phyloP scores from a whole-genome alignment of 1,140 invertebrate genomes.

The Luehdorfia chinensis region DNA sequence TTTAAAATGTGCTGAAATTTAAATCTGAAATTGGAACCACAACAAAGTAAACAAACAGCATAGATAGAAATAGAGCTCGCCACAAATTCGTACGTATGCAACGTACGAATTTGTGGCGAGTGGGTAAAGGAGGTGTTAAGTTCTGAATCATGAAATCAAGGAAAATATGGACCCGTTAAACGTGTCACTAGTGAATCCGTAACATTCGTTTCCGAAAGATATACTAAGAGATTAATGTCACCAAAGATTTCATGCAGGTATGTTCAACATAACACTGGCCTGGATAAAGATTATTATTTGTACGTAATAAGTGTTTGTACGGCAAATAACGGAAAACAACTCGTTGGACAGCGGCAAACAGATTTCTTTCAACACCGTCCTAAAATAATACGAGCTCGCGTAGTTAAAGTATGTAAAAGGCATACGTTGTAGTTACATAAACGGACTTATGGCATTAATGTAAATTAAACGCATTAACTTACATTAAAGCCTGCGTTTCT shows the following conservation, averaged over 20 bases:
- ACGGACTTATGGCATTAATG: no score
- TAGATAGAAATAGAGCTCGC: no score
- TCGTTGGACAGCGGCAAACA: constrained; percentile 13
- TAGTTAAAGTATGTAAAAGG: neutral
- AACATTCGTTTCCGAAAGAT: neutral
- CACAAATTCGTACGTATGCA: no score
- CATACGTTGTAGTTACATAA: no score
- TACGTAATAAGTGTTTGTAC: constrained; percentile 22
- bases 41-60: no score
- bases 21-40: no score
- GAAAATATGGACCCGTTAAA: constrained; percentile 19
- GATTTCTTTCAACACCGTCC: constrained; percentile 17
- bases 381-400: neutral
- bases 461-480: no score
- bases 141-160: constrained; percentile 33
- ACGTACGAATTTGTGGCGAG: constrained; percentile 8
- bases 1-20: no score
- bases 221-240: neutral
- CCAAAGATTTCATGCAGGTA: neutral
- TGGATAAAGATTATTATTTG: constrained; percentile 19
- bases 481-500: no score
- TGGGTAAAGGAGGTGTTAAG: constrained; percentile 28
- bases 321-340: constrained; percentile 25
- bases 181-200: constrained; percentile 14
- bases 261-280: constrained; percentile 19